Evolutionary conservation across 2,113 vertebrate genomes (phyloP).

Genomic region (Varanus salvator): DNA sequence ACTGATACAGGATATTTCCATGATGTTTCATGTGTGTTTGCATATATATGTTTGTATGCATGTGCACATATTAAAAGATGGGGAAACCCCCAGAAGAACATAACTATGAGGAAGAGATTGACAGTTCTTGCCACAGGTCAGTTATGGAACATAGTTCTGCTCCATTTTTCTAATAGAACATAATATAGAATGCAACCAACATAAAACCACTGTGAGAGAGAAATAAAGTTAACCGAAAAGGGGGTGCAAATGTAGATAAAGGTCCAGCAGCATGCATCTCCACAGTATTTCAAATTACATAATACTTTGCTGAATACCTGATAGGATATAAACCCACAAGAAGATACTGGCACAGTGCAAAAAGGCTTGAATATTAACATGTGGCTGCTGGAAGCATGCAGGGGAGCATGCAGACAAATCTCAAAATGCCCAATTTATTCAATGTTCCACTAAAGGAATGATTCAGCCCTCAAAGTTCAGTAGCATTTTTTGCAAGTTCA

Average conservation of each 20-base stretch:
- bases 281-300: neutral
- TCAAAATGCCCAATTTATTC: neutral
- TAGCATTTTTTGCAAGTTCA: neutral
- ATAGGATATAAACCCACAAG: neutral
- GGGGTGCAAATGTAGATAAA: neutral
- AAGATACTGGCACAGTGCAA: neutral
- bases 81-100: neutral
- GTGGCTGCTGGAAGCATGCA: neutral
- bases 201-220: neutral
- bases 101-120: neutral
- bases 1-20: rapidly evolving
- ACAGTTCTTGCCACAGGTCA: neutral
- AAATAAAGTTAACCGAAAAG: rapidly evolving
- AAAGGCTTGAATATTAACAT: neutral
- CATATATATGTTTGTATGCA: neutral
- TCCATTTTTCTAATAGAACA: neutral
- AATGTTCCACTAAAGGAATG: neutral
- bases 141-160: neutral
- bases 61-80: neutral
- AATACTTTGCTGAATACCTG: neutral
- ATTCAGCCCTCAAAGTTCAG: neutral
- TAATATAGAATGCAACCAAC: neutral
- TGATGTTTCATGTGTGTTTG: rapidly evolving
- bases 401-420: neutral
- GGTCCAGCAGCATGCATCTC: neutral